phyloP scores from a whole-genome alignment of 2,888 invertebrate species.

The Yponomeuta plumbellus region DNA sequence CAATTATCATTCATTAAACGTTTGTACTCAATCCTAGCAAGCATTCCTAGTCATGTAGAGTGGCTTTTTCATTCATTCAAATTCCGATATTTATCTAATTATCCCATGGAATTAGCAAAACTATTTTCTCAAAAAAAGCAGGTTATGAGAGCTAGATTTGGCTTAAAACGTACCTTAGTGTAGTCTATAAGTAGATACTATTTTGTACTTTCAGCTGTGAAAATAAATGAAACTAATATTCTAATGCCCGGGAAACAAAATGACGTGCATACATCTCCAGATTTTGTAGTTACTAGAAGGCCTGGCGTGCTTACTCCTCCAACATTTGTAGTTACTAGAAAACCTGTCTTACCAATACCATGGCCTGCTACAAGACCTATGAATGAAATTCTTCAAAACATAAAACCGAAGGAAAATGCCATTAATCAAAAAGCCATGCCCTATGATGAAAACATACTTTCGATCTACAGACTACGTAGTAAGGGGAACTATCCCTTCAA shows the following conservation, averaged over 20 bases:
- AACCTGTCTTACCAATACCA: background rate
- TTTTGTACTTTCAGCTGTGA: background rate
- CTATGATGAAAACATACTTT: background rate
- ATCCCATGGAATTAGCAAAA: no score
- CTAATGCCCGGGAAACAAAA: background rate
- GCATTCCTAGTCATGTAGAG: no score
- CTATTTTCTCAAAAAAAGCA: no score
- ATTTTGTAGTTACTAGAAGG: no score
- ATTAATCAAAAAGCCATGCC: background rate
- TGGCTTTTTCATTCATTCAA: no score
- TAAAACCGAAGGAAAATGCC: background rate
- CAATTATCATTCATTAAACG: no score
- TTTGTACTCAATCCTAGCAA: no score
- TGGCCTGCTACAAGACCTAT: background rate
- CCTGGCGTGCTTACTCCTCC: no score
- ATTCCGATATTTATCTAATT: no score
- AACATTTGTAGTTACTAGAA: background rate
- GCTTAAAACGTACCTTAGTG: no score
- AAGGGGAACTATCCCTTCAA: background rate
- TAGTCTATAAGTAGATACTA: background rate
- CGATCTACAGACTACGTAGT: background rate
- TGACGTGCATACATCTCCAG: background rate
- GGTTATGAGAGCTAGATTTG: no score
- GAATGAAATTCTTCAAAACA: background rate
- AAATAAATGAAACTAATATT: background rate